Evolutionary conservation across 2,797 vertebrate genomes (phyloP).

Genomic region (Sebastes trivittatus): DNA sequence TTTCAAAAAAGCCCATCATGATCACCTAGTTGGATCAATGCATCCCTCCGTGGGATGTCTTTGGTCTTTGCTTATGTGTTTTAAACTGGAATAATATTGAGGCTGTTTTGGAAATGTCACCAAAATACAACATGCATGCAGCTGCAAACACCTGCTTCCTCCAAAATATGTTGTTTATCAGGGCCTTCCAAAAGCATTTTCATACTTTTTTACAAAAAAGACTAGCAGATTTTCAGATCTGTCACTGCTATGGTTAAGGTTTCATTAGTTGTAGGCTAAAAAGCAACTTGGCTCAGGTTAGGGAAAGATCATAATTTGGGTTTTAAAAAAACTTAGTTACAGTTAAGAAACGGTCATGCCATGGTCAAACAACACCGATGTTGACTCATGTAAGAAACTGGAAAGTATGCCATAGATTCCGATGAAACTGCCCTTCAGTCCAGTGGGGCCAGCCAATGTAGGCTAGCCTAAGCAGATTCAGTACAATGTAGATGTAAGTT

Average conservation of each 20-base stretch:
- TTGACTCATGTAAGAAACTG: not conserved
- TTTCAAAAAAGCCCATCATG: not conserved
- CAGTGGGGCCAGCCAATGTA: too few species aligned
- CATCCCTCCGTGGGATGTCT: not conserved
- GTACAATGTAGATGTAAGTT: not conserved
- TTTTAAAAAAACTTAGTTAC: not conserved
- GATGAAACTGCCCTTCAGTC: too few species aligned
- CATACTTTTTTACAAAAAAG: too few species aligned
- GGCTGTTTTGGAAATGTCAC: too few species aligned
- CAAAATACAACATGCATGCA: not conserved
- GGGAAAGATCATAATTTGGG: not conserved
- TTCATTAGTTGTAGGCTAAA: not conserved
- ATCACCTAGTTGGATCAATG: not conserved
- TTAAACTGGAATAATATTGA: too few species aligned
- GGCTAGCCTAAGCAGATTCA: not conserved
- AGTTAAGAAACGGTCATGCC: not conserved
- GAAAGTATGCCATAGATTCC: too few species aligned
- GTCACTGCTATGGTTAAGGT: not conserved
- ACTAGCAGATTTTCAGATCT: not conserved
- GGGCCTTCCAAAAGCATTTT: too few species aligned
- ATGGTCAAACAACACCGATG: not conserved
- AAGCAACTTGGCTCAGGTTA: not conserved
- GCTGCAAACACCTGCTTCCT: not conserved
- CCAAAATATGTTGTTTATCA: not conserved
- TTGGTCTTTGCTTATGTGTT: too few species aligned